Percentiles rank a stretch among this genome's conserved stretches.
Conservation (phyloP, 2,888 invertebrate species). For the Bembecia ichneumoniformis region DNA sequence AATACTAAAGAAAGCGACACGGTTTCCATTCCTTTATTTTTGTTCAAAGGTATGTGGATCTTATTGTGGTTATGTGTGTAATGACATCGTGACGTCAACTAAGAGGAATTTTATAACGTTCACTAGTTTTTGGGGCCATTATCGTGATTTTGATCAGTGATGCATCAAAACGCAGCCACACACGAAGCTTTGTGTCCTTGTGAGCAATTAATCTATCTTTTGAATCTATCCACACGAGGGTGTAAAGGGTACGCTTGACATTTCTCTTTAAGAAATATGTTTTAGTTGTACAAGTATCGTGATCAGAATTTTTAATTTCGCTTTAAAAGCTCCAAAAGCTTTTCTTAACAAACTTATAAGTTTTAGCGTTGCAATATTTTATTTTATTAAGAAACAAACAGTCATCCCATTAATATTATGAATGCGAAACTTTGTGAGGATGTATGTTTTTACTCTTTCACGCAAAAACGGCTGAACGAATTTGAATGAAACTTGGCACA, state of each 20-base stretch:
- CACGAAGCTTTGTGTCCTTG: slow-evolving; percentile 53
- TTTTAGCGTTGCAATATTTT: too few species aligned
- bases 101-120: slow-evolving; percentile 55
- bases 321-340: background rate
- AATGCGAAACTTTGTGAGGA: too few species aligned
- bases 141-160: slow-evolving; percentile 58
- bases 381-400: too few species aligned
- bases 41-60: background rate
- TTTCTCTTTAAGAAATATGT: slow-evolving; percentile 13
- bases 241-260: slow-evolving; percentile 19
- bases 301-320: background rate
- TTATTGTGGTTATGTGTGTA: slow-evolving; percentile 3
- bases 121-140: slow-evolving; percentile 44
- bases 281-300: slow-evolving; percentile 1
- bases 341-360: background rate
- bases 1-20: background rate
- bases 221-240: slow-evolving; percentile 11
- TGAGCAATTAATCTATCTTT: slow-evolving; percentile 49
- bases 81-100: slow-evolving; percentile 47
- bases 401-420: too few species aligned
- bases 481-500: too few species aligned
- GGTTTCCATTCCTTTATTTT: background rate
- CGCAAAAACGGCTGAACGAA: too few species aligned
- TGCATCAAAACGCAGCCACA: slow-evolving; percentile 54
- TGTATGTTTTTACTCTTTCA: too few species aligned